phyloP scores from a whole-genome alignment of 2,113 vertebrate species.

The Apus apus region DNA sequence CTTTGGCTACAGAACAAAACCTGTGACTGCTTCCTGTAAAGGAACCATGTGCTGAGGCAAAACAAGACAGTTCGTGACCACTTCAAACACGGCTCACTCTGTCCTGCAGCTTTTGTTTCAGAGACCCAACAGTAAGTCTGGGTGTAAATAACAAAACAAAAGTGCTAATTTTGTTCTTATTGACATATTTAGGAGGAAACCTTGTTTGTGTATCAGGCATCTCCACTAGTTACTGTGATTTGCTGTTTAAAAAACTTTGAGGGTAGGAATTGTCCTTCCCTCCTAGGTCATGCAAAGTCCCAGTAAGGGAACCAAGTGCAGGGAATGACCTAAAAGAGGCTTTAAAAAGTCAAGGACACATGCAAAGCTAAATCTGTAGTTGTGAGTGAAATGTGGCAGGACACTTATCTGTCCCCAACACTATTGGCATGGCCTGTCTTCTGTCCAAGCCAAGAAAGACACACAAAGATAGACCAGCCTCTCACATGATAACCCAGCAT shows the following conservation, averaged over 20 bases:
- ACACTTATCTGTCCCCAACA: not conserved
- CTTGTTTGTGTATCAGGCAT: fast-evolving
- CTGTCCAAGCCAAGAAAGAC: not conserved
- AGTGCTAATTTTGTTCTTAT: not conserved
- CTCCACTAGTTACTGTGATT: not conserved
- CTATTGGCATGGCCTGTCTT: not conserved
- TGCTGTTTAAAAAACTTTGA: not conserved
- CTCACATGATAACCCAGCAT: fast-evolving
- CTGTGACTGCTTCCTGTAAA: slow-evolving; percentile 36
- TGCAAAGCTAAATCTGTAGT: not conserved
- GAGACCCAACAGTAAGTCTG: not conserved
- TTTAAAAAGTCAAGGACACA: not conserved
- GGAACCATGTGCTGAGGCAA: not conserved
- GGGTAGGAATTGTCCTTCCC: not conserved
- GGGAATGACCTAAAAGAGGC: not conserved
- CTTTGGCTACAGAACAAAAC: not conserved
- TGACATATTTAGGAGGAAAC: not conserved
- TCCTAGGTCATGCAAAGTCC: not conserved
- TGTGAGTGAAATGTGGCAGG: not conserved
- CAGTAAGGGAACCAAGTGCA: not conserved
- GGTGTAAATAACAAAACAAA: not conserved
- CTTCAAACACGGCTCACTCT: fast-evolving
- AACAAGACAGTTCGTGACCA: not conserved
- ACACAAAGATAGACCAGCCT: not conserved
- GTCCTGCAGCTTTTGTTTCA: slow-evolving; percentile 6